These are phyloP conservation scores for Betta splendens DNA, from an alignment of 2,797 vertebrate genomes.

Conservation along the genomic window DNA sequence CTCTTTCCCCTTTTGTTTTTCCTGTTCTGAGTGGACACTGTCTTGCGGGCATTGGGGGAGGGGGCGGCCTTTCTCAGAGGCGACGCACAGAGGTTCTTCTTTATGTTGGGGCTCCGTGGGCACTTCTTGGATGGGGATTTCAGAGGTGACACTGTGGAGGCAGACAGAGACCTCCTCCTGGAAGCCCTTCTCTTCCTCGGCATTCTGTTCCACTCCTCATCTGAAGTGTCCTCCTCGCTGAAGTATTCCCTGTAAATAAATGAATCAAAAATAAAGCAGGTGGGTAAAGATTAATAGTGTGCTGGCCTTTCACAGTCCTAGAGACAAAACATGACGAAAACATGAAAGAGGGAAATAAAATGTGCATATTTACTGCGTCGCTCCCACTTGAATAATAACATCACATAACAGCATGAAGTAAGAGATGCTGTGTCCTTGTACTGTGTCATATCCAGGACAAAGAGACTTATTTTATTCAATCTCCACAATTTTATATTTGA, in stretches of 20 bases:
- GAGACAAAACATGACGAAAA: no score
- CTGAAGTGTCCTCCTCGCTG: constrained; percentile 45
- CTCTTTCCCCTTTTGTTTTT: constrained; percentile 13
- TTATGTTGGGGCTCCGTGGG: constrained; percentile 10
- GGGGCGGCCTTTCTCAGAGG: constrained; percentile 22
- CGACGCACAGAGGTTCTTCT: constrained; percentile 9
- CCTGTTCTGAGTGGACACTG: constrained; percentile 12
- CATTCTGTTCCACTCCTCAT: constrained; percentile 22
- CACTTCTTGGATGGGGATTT: constrained; percentile 34
- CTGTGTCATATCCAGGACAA: not conserved
- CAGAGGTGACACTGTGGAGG: constrained; percentile 11
- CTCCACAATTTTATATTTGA: no score
- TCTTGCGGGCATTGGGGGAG: not conserved
- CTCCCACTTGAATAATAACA: not conserved
- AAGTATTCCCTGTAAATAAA: constrained; percentile 35
- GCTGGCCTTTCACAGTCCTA: not conserved
- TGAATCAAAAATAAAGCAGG: constrained; percentile 9
- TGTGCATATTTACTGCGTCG: not conserved
- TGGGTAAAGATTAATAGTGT: not conserved
- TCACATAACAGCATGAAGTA: not conserved
- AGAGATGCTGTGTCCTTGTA: not conserved
- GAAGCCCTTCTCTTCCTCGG: constrained; percentile 26
- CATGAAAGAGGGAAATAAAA: no score
- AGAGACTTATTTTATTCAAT: no score
- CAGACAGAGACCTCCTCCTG: constrained; percentile 32